These are phyloP conservation scores for Dendrolimus houi DNA, from an alignment of 2,888 invertebrate species.

Conservation along the genomic window DNA sequence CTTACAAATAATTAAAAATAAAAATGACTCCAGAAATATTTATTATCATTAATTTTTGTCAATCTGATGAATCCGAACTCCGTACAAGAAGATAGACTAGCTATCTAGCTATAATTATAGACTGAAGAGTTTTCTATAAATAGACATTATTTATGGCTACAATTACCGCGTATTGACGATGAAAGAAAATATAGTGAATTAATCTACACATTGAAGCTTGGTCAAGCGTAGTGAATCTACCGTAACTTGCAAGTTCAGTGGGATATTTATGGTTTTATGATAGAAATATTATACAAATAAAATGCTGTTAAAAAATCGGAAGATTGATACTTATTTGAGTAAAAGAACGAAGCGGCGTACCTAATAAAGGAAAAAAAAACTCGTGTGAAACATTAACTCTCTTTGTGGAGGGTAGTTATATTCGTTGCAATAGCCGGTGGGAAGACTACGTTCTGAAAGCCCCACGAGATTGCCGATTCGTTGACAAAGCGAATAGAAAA, in stretches of 20 bases:
- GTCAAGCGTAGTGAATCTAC: too few relatives aligned
- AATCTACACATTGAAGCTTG: too few relatives aligned
- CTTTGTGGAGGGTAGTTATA: background rate
- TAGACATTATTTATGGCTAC: too few relatives aligned
- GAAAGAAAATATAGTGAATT: too few relatives aligned
- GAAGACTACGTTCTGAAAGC: conserved; percentile 39
- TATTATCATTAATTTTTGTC: too few relatives aligned
- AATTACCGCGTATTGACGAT: too few relatives aligned
- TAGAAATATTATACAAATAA: background rate
- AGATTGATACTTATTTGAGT: conserved; percentile 34
- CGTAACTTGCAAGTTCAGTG: background rate
- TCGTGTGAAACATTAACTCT: conserved; percentile 37
- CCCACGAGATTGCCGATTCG: conserved; percentile 47
- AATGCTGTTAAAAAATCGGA: conserved; percentile 9
- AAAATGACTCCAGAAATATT: too few relatives aligned
- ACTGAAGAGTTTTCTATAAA: too few relatives aligned
- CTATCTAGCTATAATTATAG: too few relatives aligned
- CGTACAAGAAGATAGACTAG: too few relatives aligned
- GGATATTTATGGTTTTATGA: background rate
- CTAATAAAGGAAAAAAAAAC: conserved; percentile 31
- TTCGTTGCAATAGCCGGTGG: conserved; percentile 18
- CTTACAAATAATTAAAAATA: too few relatives aligned
- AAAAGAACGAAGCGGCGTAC: conserved; percentile 25
- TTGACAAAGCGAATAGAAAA: conserved; percentile 45
- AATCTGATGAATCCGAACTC: too few relatives aligned